Evolutionary conservation across 2,113 vertebrate species (phyloP), one percentile per base, ranked within the genome.

Genomic region (Oreocharis arfaki): DNA sequence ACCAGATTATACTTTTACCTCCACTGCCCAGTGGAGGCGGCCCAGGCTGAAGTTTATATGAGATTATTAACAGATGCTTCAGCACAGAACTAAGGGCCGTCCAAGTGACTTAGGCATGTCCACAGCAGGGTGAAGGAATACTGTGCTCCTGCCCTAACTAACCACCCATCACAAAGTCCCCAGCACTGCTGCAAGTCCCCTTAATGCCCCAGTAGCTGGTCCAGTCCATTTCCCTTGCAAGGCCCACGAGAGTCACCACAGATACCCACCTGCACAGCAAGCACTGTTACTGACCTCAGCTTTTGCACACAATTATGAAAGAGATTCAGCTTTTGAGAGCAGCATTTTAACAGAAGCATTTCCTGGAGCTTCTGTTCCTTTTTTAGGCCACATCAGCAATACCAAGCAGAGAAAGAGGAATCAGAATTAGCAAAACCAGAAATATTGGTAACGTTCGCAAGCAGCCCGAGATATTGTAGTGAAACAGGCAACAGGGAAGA

Each of bases 341-440:
- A 53, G 53, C 23, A 5, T 50, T 84, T 79, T 50, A 85, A 46
- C 56, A 91, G 57, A 80, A 74, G 24, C 50, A 6, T 59, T 95
- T 97, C 93, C 91, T 92, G 94, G 47, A 63, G 68, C 30, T 89
- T 67, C 69, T 77, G 37, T 93, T 95, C 83, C 77, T 46, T 60
- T 89, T 93, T 74, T 92, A 89, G 87, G 53, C 71, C 67, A 68
- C 60, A 64, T 50, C 61, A 89, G 63, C 91, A 94, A 84, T 2
- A 67, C 42, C 69, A 69, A 82, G 37, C 22, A 57, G 63, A 96
- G 87, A 69, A 96, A 95, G 77, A 88, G 94, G 96, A 96, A 95
- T 95, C 80, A 91, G 77, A 95, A 93, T 57, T 75, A 75, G 77
- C 24, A 63, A 60, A 41, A 74, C 33, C 35, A 95, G 84, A 83